These are phyloP conservation scores for Ciona savignyi DNA, from an alignment of 23 tunicate species.

Conservation along the genomic window DNA sequence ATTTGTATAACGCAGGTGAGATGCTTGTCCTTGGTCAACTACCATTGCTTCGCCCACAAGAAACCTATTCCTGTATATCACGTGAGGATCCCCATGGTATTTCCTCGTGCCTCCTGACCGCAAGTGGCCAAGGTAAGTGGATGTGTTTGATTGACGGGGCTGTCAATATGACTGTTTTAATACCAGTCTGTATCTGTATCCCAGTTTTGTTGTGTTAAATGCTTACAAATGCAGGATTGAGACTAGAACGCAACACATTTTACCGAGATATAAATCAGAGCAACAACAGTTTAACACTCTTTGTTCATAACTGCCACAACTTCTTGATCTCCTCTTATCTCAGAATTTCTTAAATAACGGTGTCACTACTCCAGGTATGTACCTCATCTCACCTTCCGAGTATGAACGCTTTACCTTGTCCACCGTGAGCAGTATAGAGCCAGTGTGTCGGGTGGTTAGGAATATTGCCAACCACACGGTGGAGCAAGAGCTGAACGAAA, in stretches of 20 bases:
- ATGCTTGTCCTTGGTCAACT: slow-evolving; percentile 49
- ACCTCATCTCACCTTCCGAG: slow-evolving; percentile 81
- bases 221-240: too few species aligned
- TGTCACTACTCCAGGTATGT: slow-evolving; percentile 41
- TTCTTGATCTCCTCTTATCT: too few species aligned
- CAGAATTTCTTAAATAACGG: not conserved
- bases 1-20: slow-evolving; percentile 41
- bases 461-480: not conserved
- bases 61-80: slow-evolving; percentile 48
- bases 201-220: too few species aligned
- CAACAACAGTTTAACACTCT: too few species aligned
- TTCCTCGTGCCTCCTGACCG: slow-evolving; percentile 41
- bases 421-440: slow-evolving; percentile 34
- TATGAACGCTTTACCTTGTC: slow-evolving; percentile 56
- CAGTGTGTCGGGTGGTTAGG: slow-evolving; percentile 28
- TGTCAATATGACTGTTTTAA: too few species aligned
- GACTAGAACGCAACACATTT: too few species aligned
- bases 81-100: slow-evolving; percentile 72
- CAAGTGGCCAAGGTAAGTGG: slow-evolving; percentile 64
- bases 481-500: not conserved
- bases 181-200: too few species aligned
- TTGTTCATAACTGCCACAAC: too few species aligned
- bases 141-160: too few species aligned
- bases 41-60: slow-evolving; percentile 80
- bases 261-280: too few species aligned